Evolutionary conservation across 2,797 vertebrate species (phyloP).

Genomic region (Agapornis canus): DNA sequence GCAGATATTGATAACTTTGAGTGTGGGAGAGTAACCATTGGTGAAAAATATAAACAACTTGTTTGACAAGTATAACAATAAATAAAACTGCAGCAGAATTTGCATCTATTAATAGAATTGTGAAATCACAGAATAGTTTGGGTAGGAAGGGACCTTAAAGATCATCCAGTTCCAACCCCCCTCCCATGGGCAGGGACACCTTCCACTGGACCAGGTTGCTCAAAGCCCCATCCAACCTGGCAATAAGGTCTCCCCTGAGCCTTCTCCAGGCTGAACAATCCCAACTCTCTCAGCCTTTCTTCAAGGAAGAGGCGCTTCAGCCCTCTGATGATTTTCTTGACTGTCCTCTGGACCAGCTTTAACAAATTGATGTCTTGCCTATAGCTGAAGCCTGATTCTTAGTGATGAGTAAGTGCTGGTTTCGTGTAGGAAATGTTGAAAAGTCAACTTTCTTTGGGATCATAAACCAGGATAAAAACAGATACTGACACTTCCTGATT

Average conservation of each 20-base stretch:
- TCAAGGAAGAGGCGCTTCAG: accelerated
- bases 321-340: accelerated
- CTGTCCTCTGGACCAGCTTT: background rate
- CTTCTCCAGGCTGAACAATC: background rate
- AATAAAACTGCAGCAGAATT: background rate
- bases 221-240: background rate
- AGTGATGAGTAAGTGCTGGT: background rate
- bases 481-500: background rate
- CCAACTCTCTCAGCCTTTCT: background rate
- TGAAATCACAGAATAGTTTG: background rate
- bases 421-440: background rate
- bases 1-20: background rate
- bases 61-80: background rate
- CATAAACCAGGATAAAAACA: background rate
- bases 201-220: background rate
- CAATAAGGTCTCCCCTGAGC: background rate
- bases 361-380: background rate
- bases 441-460: background rate
- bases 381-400: background rate
- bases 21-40: background rate
- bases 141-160: background rate
- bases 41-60: background rate
- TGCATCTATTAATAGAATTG: background rate
- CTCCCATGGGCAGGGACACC: background rate
- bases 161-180: background rate